Evolutionary conservation across 2,888 invertebrate species (phyloP), one percentile per base, ranked within the genome.

Genomic region (Lasioglossum vierecki): DNA sequence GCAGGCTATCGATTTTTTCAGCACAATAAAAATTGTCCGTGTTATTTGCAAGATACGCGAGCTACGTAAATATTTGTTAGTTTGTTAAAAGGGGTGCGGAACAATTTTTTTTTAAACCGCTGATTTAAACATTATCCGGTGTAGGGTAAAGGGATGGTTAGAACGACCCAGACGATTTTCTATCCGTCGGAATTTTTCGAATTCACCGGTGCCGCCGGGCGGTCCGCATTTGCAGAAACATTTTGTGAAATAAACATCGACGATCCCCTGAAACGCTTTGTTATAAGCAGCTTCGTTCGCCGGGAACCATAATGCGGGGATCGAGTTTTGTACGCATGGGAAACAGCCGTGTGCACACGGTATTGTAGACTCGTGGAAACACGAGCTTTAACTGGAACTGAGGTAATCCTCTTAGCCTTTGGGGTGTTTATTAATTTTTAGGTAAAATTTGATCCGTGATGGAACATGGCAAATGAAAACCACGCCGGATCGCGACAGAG

Each of bases 341-440:
- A 88, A 88, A 79, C 79, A 53, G 44, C 66, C 72, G 80, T 46
- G 81, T 79, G 74, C 76, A 30, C 22, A 30, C 41, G 60, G 39
- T 60, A 80, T 83, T 74, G 74, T 85, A 60, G 66, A 77, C 80
- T 49, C 76, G 26, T 49, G 76, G 83, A 84, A 79, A 85, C 80
- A 79, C 70, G 89, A 78, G 81, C 79, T 89, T 83, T 86, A 88
- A 88, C 89, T 82, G 78, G 70, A 76, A 79, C 73, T 80, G 71
- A 44, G 71, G 77, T 88, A 88, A 90, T 90, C 89, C 82, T 85
- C 90, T 90, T 90, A 85, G 75, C 80, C 78, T 63, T 71, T 66
- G 53, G 72, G 77, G 70, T 74, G 85, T 83, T 88, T 87, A 88
- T 89, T 90, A 85, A 88, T 90, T 88, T 90, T 87, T 84, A 78